Evolutionary conservation across 2,113 vertebrate species (phyloP).

Genomic region (Crocuta crocuta): DNA sequence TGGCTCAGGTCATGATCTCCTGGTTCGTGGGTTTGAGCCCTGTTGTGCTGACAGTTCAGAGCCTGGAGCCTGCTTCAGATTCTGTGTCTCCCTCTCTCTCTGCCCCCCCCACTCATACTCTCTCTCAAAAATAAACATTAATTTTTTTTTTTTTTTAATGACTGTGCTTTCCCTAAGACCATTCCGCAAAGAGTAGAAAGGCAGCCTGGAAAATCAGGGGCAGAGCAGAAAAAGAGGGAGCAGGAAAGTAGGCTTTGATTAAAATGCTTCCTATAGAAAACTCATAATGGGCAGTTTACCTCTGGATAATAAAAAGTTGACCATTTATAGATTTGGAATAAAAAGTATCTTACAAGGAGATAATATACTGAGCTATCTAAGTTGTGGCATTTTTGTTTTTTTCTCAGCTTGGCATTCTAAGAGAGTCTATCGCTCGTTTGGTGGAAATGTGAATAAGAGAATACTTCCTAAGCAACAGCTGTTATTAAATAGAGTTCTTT

Average conservation of each 20-base stretch:
- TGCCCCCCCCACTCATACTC: too few relatives aligned
- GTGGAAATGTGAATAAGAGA: neutral
- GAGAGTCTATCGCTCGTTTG: neutral
- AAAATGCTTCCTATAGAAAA: neutral
- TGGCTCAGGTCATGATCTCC: too few relatives aligned
- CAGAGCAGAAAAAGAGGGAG: neutral
- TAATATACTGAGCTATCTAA: neutral
- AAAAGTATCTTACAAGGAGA: neutral
- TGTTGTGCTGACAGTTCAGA: too few relatives aligned
- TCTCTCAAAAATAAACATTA: too few relatives aligned
- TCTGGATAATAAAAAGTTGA: neutral
- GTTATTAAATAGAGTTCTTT: neutral
- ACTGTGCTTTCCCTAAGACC: neutral
- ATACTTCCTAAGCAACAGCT: neutral
- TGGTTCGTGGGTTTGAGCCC: too few relatives aligned
- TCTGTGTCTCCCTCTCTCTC: too few relatives aligned
- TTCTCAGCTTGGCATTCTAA: neutral
- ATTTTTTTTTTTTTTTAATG: too few relatives aligned
- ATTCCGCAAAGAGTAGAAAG: neutral
- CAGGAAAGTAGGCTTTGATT: neutral
- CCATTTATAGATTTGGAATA: neutral
- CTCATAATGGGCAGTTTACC: neutral
- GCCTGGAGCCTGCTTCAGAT: too few relatives aligned
- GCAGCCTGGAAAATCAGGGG: neutral
- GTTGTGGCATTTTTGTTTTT: neutral